Percentiles rank a stretch among this genome's conserved stretches.
phyloP scores from a whole-genome alignment of 2,113 vertebrate species.

The Sinocyclocheilus grahami region DNA sequence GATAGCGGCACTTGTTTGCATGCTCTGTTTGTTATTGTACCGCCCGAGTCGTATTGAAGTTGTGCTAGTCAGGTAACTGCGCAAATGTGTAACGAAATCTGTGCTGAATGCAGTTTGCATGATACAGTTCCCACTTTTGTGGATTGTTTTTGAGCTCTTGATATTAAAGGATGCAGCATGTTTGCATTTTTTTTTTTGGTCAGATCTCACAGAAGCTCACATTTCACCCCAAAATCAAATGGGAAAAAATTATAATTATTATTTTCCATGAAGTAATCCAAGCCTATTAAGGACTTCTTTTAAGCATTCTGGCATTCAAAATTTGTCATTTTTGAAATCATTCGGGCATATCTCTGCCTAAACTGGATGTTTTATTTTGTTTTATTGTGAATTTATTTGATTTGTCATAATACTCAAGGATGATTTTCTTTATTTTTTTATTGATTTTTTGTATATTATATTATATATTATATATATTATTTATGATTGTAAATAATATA shows the following conservation, averaged over 20 bases:
- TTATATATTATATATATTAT: too few relatives aligned
- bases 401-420: too few relatives aligned
- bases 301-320: background rate
- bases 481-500: too few relatives aligned
- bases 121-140: too few relatives aligned
- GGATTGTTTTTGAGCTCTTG: too few relatives aligned
- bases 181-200: background rate
- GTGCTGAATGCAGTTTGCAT: background rate
- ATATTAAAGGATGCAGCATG: too few relatives aligned
- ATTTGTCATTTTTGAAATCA: background rate
- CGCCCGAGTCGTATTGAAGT: background rate
- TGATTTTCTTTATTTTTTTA: too few relatives aligned
- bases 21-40: background rate
- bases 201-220: background rate
- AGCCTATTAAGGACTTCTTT: background rate
- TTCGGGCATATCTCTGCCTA: too few relatives aligned
- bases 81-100: background rate
- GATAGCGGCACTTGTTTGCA: slow-evolving; percentile 9
- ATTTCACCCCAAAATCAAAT: background rate
- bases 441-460: too few relatives aligned
- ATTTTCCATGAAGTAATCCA: background rate
- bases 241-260: too few relatives aligned
- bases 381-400: too few relatives aligned
- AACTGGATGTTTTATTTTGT: too few relatives aligned
- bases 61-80: background rate